phyloP scores from a whole-genome alignment of 1,140 invertebrate genomes.

The Leptinotarsa texana region DNA sequence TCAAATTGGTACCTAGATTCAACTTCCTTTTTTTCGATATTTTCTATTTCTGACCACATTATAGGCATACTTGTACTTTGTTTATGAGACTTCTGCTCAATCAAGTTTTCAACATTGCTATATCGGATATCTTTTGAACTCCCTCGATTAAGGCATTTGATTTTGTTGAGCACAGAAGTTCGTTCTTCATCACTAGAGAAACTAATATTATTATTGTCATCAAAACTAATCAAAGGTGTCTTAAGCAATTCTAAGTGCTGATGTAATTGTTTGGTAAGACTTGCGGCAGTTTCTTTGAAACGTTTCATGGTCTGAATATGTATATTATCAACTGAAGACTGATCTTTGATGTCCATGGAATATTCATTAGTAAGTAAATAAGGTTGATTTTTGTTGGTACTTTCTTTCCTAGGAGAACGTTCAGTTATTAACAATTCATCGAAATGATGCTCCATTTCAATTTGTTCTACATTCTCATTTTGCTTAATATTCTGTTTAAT shows the following conservation, averaged over 20 bases:
- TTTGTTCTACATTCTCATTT: background rate
- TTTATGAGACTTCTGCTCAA: too few species aligned
- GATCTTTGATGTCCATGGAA: background rate
- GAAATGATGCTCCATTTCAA: too few species aligned
- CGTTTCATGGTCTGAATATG: background rate
- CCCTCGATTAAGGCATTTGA: conserved; percentile 12
- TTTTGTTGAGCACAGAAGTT: background rate
- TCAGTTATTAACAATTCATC: too few species aligned
- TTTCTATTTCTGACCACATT: too few species aligned
- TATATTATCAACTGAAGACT: background rate
- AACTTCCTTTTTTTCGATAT: too few species aligned
- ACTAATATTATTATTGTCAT: conserved; percentile 1
- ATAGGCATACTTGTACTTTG: too few species aligned
- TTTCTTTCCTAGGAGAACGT: too few species aligned
- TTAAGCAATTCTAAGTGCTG: background rate
- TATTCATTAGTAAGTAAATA: background rate
- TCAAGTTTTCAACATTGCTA: too few species aligned
- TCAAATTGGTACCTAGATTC: too few species aligned
- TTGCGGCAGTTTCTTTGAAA: background rate
- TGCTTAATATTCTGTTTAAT: background rate
- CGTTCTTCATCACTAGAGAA: conserved; percentile 6
- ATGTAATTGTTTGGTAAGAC: background rate
- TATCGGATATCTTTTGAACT: background rate
- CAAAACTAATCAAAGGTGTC: background rate
- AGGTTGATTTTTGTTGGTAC: background rate